Percentiles rank a stretch among this genome's conserved stretches.
phyloP scores from a whole-genome alignment of 2,888 invertebrate genomes.

The Parasteatoda lunata region DNA sequence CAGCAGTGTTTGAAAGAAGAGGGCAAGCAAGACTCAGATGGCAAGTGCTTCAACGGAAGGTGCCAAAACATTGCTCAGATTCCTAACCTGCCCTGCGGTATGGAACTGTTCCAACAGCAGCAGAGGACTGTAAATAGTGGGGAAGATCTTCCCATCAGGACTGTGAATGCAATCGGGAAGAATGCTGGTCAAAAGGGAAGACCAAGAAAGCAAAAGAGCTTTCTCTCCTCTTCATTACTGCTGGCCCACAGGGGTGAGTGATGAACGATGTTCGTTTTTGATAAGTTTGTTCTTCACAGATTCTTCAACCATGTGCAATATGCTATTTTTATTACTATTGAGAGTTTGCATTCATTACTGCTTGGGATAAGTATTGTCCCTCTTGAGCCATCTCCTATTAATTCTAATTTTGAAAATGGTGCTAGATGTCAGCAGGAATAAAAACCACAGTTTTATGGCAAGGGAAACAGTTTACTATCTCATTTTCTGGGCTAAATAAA shows the following conservation, averaged over 20 bases:
- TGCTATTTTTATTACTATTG: too few relatives aligned
- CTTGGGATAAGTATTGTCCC: too few relatives aligned
- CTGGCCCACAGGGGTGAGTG: constrained; percentile 47
- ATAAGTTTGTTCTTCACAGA: too few relatives aligned
- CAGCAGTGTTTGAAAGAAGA: constrained; percentile 54
- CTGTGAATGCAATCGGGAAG: constrained; percentile 42
- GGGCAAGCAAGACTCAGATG: constrained; percentile 3
- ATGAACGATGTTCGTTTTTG: neutral
- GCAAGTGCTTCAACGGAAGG: neutral
- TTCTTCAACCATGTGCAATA: too few relatives aligned
- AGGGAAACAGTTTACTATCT: too few relatives aligned
- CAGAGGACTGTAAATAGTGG: constrained; percentile 19
- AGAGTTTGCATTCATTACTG: too few relatives aligned
- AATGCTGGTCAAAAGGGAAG: constrained; percentile 63
- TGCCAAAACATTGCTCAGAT: constrained; percentile 34
- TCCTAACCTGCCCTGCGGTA: constrained; percentile 22
- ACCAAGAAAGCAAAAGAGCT: constrained; percentile 63
- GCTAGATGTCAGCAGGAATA: too few relatives aligned
- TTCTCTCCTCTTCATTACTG: constrained; percentile 49
- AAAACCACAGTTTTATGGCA: too few relatives aligned
- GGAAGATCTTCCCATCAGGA: constrained; percentile 18
- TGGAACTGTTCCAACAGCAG: constrained; percentile 21
- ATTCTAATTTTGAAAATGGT: too few relatives aligned
- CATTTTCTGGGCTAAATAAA: too few relatives aligned
- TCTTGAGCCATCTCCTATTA: too few relatives aligned